phyloP scores from a whole-genome alignment of 2,888 invertebrate genomes.

The Aromia moschata region DNA sequence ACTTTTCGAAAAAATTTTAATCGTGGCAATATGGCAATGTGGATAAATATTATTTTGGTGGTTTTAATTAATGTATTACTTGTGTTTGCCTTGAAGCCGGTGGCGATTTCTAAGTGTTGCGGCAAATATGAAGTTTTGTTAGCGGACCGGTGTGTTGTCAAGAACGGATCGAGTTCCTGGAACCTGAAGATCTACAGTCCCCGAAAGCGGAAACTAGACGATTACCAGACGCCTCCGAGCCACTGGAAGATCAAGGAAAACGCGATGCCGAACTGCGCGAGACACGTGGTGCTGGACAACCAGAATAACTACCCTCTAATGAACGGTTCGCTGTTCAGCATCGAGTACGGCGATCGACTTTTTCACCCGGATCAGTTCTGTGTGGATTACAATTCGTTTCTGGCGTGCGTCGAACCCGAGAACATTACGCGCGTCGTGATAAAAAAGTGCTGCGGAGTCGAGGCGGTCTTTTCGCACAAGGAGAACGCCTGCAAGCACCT shows the following conservation, averaged over 20 bases:
- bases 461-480: slow-evolving; percentile 70
- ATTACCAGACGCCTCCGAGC: slow-evolving; percentile 53
- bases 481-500: slow-evolving; percentile 64
- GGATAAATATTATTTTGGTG: slow-evolving; percentile 16
- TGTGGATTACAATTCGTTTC: slow-evolving; percentile 71
- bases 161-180: slow-evolving; percentile 43
- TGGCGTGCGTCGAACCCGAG: slow-evolving; percentile 68
- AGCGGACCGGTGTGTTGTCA: slow-evolving; percentile 42
- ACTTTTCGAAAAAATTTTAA: not conserved
- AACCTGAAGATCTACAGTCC: slow-evolving; percentile 43
- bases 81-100: slow-evolving; percentile 37
- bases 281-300: too few species aligned
- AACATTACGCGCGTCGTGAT: slow-evolving; percentile 56
- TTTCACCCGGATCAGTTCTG: slow-evolving; percentile 73
- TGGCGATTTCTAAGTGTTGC: slow-evolving; percentile 54
- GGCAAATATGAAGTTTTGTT: slow-evolving; percentile 45
- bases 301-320: slow-evolving; percentile 62
- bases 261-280: too few species aligned
- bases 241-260: slow-evolving; percentile 62
- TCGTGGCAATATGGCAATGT: slow-evolving; percentile 20
- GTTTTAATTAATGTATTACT: slow-evolving; percentile 16
- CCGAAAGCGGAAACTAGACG: slow-evolving; percentile 28
- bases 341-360: slow-evolving; percentile 62
- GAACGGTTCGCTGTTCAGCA: slow-evolving; percentile 71
- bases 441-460: slow-evolving; percentile 77